Percentiles rank a stretch among this genome's conserved stretches.
phyloP scores from a whole-genome alignment of 2,888 invertebrate species.

The Argyra leucocephala region DNA sequence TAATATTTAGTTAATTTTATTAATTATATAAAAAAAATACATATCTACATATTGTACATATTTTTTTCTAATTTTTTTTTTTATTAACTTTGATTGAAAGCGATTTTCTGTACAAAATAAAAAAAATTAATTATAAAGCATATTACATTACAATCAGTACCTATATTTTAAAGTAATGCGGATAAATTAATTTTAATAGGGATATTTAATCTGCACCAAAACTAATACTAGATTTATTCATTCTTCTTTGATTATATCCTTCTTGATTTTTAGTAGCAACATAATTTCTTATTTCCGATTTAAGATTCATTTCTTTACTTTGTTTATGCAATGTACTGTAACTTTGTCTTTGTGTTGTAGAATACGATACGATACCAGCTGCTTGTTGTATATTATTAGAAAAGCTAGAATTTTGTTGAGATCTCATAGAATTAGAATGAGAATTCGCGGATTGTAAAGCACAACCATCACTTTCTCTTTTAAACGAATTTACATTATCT shows the following conservation, averaged over 20 bases:
- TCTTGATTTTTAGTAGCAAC: not conserved
- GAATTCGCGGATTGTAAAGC: conserved; percentile 70
- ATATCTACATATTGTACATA: too few relatives aligned
- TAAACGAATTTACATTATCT: conserved; percentile 30
- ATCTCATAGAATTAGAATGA: conserved; percentile 69
- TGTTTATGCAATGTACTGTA: conserved; percentile 71
- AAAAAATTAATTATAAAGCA: not conserved
- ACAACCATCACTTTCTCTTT: conserved; percentile 35
- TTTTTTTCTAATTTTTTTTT: too few relatives aligned
- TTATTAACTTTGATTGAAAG: too few relatives aligned
- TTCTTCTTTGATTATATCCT: not conserved
- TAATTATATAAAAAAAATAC: too few relatives aligned
- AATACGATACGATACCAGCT: not conserved
- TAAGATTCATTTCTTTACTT: conserved; percentile 48
- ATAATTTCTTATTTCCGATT: conserved; percentile 15
- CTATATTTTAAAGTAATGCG: not conserved
- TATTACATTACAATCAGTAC: not conserved
- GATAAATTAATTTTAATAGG: too few relatives aligned
- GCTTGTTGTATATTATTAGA: conserved; percentile 44
- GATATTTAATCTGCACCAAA: not conserved
- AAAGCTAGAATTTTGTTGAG: conserved; percentile 53
- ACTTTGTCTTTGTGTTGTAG: conserved; percentile 53
- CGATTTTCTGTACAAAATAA: too few relatives aligned
- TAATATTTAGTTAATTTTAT: too few relatives aligned
- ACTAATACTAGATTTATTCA: not conserved